These are phyloP conservation scores for Corythoichthys intestinalis DNA, from an alignment of 2,113 vertebrate genomes.

Conservation along the genomic window DNA sequence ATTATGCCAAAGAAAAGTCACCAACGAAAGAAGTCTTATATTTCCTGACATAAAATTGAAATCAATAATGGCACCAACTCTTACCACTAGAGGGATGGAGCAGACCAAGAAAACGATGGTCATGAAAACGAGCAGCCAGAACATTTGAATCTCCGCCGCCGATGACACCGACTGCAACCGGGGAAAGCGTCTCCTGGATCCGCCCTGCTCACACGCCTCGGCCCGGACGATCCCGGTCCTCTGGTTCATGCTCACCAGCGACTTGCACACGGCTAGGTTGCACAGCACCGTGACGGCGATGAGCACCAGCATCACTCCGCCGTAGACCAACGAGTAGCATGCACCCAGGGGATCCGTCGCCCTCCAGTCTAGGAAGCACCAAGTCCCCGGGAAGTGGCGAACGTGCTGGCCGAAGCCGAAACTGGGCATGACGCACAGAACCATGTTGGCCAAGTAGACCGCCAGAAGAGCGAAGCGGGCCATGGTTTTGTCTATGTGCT, in stretches of 20 bases:
- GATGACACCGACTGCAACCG: conserved; percentile 64
- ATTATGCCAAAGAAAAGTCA: too few species aligned
- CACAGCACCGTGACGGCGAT: conserved; percentile 72
- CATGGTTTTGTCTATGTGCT: conserved; percentile 69
- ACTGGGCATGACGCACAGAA: conserved; percentile 73
- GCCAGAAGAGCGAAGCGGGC: conserved; percentile 68
- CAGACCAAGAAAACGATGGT: conserved; percentile 77
- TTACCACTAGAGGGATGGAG: conserved; percentile 78
- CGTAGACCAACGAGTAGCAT: conserved; percentile 74
- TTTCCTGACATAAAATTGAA: too few species aligned
- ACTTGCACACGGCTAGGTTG: conserved; percentile 73
- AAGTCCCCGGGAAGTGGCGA: conserved; percentile 72
- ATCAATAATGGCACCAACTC: not conserved
- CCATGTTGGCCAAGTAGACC: conserved; percentile 67
- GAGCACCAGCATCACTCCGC: conserved; percentile 71
- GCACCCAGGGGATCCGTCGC: conserved; percentile 63
- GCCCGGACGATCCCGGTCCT: conserved; percentile 62
- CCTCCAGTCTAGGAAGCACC: conserved; percentile 79
- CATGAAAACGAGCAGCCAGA: conserved; percentile 77
- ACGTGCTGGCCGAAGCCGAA: conserved; percentile 74
- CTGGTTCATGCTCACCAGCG: conserved; percentile 76
- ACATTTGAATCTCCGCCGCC: conserved; percentile 77
- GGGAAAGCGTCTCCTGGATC: conserved; percentile 66
- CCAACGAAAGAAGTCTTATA: too few species aligned
- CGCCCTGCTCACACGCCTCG: conserved; percentile 53